phyloP scores from a whole-genome alignment of 2,797 vertebrate genomes.

The Nannoperca australis region DNA sequence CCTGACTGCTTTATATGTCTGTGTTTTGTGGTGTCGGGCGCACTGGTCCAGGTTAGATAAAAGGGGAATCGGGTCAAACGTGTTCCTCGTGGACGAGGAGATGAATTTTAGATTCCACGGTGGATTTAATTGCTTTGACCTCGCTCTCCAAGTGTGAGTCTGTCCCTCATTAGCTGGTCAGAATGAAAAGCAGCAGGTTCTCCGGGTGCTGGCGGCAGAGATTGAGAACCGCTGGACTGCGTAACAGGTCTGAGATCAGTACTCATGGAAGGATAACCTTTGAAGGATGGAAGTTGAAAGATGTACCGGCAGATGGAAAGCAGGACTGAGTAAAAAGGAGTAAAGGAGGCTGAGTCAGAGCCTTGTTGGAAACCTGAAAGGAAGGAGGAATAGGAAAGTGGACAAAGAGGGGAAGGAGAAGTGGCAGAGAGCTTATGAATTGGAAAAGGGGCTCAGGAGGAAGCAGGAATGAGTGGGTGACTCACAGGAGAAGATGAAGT shows the following conservation, averaged over 20 bases:
- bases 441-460: conserved; percentile 19
- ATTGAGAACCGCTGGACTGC: conserved; percentile 3
- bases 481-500: conserved; percentile 36
- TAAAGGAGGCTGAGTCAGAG: conserved; percentile 15
- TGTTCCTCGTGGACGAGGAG: background rate
- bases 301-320: conserved; percentile 3
- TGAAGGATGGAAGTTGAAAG: background rate
- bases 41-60: background rate
- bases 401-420: background rate
- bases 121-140: conserved; percentile 24
- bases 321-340: background rate
- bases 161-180: background rate
- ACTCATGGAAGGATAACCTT: background rate
- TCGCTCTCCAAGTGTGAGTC: conserved; percentile 7
- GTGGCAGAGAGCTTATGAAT: conserved; percentile 21
- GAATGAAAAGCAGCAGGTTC: conserved; percentile 4
- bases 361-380: conserved; percentile 17
- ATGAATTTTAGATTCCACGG: background rate
- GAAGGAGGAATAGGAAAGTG: conserved; percentile 5
- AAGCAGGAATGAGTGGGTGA: conserved; percentile 42
- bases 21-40: background rate
- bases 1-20: background rate
- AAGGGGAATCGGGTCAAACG: background rate
- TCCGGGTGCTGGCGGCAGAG: background rate
- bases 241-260: background rate